Percentiles rank a stretch among this genome's conserved stretches.
phyloP scores from a whole-genome alignment of 2,888 invertebrate species.

The Eristalis tenax region DNA sequence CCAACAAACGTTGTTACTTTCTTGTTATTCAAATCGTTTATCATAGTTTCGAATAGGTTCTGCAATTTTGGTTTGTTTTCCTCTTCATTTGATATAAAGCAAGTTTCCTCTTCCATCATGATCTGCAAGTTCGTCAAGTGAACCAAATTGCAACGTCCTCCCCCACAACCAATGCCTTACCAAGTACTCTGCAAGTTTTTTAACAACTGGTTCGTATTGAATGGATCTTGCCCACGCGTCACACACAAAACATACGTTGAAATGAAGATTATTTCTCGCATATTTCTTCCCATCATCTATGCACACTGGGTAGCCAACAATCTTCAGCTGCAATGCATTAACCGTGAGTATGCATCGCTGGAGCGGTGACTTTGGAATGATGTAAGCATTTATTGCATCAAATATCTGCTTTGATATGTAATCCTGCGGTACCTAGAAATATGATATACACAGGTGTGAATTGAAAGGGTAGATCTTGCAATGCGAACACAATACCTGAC shows the following conservation, averaged over 20 bases:
- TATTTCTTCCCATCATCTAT: constrained; percentile 92
- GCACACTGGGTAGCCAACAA: constrained; percentile 94
- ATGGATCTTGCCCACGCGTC: constrained; percentile 94
- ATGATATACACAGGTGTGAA: neutral
- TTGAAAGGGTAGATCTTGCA: neutral
- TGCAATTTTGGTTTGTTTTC: constrained; percentile 87
- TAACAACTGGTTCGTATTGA: constrained; percentile 96
- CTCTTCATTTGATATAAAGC: constrained; percentile 88
- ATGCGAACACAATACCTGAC: constrained; percentile 82
- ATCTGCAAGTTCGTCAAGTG: constrained; percentile 81
- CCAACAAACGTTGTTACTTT: constrained; percentile 89
- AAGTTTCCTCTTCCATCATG: constrained; percentile 92
- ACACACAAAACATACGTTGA: constrained; percentile 97
- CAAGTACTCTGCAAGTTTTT: constrained; percentile 95
- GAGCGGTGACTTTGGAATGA: constrained; percentile 96
- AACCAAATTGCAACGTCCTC: neutral
- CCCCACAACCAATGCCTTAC: constrained; percentile 81
- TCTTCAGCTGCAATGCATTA: constrained; percentile 90
- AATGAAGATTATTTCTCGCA: constrained; percentile 95
- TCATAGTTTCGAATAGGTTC: constrained; percentile 89
- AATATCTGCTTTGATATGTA: constrained; percentile 96
- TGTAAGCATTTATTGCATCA: constrained; percentile 95
- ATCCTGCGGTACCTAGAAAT: constrained; percentile 90
- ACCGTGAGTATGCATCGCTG: constrained; percentile 95
- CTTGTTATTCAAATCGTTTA: constrained; percentile 90